Evolutionary conservation across 2,113 vertebrate species (phyloP).

Genomic region (Indri indri): DNA sequence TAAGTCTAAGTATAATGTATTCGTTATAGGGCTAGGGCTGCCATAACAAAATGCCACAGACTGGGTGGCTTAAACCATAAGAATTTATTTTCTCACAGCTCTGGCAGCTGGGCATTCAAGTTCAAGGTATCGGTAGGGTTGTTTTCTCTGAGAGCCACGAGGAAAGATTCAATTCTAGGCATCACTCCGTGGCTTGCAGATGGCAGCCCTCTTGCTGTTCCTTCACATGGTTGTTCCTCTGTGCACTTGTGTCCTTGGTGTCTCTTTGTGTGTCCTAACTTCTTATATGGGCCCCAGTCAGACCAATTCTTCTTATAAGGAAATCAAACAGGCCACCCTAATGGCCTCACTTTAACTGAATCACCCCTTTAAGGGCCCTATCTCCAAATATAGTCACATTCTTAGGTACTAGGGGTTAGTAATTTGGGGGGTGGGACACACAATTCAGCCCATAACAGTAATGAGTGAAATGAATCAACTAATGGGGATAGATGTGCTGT

Average conservation of each 20-base stretch:
- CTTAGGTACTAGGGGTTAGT: background rate
- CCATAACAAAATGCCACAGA: background rate
- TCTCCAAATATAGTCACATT: background rate
- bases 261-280: background rate
- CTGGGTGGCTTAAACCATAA: background rate
- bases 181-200: background rate
- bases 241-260: fast-evolving
- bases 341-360: background rate
- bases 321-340: background rate
- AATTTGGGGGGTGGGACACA: background rate
- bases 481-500: background rate
- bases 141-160: background rate
- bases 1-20: background rate
- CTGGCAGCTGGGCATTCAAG: background rate
- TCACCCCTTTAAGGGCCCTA: background rate
- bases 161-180: too few species aligned
- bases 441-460: background rate
- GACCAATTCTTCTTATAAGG: background rate
- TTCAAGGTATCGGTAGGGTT: fast-evolving
- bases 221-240: background rate
- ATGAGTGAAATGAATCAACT: background rate
- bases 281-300: background rate
- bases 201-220: background rate
- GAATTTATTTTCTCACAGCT: background rate
- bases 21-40: background rate